These are phyloP conservation scores for Anolis apletophallus DNA, from an alignment of 2,797 vertebrate species.

Conservation along the genomic window DNA sequence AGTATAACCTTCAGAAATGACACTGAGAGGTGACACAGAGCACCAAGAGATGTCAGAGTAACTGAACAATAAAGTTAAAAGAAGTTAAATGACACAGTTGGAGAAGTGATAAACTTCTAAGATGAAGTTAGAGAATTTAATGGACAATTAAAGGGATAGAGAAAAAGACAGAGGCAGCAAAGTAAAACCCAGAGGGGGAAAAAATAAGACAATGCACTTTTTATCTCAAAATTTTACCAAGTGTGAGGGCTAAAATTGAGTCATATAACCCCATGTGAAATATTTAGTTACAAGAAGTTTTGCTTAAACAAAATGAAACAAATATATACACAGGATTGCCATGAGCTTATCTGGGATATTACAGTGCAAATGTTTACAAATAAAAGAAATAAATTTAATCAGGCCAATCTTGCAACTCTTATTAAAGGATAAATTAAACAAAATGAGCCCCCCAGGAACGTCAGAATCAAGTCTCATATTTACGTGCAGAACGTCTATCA, in stretches of 20 bases:
- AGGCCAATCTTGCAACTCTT: constrained; percentile 7
- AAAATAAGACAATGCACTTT: neutral
- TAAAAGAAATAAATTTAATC: constrained; percentile 16
- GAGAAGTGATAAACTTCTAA: constrained; percentile 48
- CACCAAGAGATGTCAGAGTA: constrained; percentile 54
- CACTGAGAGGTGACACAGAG: constrained; percentile 38
- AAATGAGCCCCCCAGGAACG: neutral
- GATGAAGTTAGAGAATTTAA: constrained; percentile 51
- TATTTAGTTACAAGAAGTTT: neutral
- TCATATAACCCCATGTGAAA: neutral
- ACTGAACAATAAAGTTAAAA: constrained; percentile 53
- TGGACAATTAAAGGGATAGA: constrained; percentile 55
- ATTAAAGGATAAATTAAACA: constrained; percentile 12
- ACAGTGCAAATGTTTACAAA: neutral
- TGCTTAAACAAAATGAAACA: neutral
- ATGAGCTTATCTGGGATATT: constrained; percentile 28
- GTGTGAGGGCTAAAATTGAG: neutral
- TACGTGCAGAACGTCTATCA: neutral
- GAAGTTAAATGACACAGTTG: constrained; percentile 51
- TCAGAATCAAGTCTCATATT: neutral
- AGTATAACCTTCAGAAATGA: constrained; percentile 58
- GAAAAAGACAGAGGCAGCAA: constrained; percentile 30
- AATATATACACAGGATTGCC: neutral
- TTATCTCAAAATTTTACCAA: neutral
- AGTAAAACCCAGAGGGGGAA: neutral